Conservation (phyloP, 2,888 invertebrate species). For the Sialis lutaria region DNA sequence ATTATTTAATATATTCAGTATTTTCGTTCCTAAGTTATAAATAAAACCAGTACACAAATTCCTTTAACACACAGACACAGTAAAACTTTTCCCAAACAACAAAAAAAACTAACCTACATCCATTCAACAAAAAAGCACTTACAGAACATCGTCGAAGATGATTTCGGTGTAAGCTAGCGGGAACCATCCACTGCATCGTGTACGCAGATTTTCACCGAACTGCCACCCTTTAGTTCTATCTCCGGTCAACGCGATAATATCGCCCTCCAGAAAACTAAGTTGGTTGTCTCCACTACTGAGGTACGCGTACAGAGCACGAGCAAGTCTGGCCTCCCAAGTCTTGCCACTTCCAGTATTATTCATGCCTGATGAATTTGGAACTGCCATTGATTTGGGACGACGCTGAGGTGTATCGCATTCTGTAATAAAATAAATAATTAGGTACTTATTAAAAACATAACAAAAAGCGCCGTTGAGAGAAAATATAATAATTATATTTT, state of each 20-base stretch:
- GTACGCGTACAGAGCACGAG: conserved; percentile 77
- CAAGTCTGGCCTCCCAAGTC: conserved; percentile 53
- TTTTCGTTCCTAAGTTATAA: no score
- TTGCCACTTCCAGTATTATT: conserved; percentile 19
- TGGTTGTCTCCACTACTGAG: conserved; percentile 81
- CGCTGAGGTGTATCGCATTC: conserved; percentile 21
- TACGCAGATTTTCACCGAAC: conserved; percentile 85
- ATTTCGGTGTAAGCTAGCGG: conserved; percentile 85
- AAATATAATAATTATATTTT: no score
- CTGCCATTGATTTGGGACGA: conserved; percentile 48
- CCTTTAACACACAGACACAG: no score
- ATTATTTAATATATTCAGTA: no score
- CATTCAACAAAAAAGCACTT: conserved; percentile 16
- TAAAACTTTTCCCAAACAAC: no score
- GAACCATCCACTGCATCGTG: conserved; percentile 90
- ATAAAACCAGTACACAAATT: no score
- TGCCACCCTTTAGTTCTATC: conserved; percentile 92
- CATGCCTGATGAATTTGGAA: conserved; percentile 19
- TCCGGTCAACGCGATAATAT: conserved; percentile 72
- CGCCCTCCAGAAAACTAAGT: conserved; percentile 80
- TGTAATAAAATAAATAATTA: not conserved
- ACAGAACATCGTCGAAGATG: conserved; percentile 49
- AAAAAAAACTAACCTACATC: not conserved
- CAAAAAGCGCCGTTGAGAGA: no score
- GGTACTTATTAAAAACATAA: no score